Percentiles rank a stretch among this genome's conserved stretches.
Evolutionary conservation across 2,888 invertebrate species (phyloP).

Genomic region (Drosophila lacicola): DNA sequence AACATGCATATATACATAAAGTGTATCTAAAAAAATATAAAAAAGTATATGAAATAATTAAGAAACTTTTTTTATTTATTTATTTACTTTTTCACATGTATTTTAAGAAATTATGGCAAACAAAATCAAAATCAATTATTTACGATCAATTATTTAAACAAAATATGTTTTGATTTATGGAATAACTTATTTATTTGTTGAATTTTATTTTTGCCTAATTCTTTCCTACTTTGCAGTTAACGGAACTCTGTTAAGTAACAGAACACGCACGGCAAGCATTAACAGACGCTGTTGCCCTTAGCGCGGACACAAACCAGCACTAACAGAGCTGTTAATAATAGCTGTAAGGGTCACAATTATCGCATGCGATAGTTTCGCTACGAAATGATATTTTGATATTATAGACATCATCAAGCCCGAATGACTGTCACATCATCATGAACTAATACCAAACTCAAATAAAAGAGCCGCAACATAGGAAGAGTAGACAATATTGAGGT

Average conservation of each 20-base stretch:
- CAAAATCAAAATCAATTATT: too few species aligned
- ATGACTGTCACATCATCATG: conserved; percentile 42
- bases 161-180: too few species aligned
- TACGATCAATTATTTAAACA: too few species aligned
- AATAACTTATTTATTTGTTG: not conserved
- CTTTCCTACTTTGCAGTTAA: not conserved
- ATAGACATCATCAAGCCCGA: not conserved
- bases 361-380: conserved; percentile 44
- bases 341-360: conserved; percentile 4
- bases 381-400: not conserved
- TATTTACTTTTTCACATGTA: too few species aligned
- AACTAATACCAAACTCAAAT: conserved; percentile 63
- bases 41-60: not conserved
- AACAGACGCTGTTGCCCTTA: conserved; percentile 12
- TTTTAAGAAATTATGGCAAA: too few species aligned
- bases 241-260: not conserved
- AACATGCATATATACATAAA: too few species aligned
- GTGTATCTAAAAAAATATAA: not conserved
- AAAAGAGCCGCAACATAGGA: conserved; percentile 45
- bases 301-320: conserved; percentile 48
- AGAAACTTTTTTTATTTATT: too few species aligned
- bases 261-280: not conserved
- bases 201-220: too few species aligned
- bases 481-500: conserved; percentile 12
- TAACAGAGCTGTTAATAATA: not conserved